phyloP scores from a whole-genome alignment of 2,888 invertebrate species.

The Dasypolia templi region DNA sequence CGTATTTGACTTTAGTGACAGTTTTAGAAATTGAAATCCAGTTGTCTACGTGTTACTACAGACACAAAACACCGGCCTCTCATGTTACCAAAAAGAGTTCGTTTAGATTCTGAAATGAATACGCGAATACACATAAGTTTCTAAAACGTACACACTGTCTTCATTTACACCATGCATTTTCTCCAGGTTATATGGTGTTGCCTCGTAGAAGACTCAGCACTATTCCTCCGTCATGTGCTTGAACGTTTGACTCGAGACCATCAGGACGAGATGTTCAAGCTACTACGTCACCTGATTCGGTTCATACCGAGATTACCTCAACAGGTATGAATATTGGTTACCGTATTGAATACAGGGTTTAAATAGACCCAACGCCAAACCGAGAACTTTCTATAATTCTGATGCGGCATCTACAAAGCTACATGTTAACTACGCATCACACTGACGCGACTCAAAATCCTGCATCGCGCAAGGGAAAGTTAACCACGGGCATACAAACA shows the following conservation, averaged over 20 bases:
- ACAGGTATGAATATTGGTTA: no score
- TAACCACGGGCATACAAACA: no score
- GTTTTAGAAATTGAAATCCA: background rate
- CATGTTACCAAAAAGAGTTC: background rate
- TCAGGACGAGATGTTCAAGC: conserved; percentile 98
- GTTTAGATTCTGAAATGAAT: background rate
- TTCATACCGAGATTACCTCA: conserved; percentile 98
- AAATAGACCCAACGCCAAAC: no score
- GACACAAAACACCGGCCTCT: background rate
- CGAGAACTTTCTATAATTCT: no score
- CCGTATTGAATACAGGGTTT: no score
- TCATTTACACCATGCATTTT: background rate
- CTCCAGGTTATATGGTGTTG: conserved; percentile 98
- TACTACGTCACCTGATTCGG: conserved; percentile 96
- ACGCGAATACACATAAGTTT: background rate
- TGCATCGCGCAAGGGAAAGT: no score
- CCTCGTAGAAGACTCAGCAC: conserved; percentile 98
- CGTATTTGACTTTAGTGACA: background rate
- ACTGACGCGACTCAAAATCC: no score
- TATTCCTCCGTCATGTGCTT: conserved; percentile 98
- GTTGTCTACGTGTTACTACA: background rate
- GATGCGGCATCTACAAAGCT: no score
- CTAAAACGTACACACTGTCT: background rate
- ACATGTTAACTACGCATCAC: no score
- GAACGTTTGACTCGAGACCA: conserved; percentile 98